Conservation (phyloP, 2,797 vertebrate genomes). For the Bucorvus abyssinicus region DNA sequence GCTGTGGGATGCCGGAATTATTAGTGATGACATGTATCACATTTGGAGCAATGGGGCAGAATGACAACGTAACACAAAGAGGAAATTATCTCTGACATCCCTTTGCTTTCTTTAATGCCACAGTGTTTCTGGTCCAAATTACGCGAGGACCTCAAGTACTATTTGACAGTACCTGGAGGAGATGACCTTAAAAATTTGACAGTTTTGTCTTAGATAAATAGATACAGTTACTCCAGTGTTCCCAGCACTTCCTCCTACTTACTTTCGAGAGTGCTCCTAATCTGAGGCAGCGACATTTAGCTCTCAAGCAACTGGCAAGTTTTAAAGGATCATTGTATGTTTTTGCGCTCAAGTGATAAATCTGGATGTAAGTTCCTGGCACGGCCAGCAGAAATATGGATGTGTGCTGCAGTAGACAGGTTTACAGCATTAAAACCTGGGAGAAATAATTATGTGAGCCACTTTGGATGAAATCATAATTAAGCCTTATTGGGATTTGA, state of each 20-base stretch:
- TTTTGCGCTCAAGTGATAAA: constrained; percentile 38
- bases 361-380: constrained; percentile 23
- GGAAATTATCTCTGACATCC: constrained; percentile 38
- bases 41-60: background rate
- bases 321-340: constrained; percentile 5
- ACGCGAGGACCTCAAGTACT: background rate
- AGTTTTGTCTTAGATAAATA: constrained; percentile 16
- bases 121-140: background rate
- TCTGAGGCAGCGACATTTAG: background rate
- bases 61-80: background rate
- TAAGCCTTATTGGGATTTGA: constrained; percentile 40
- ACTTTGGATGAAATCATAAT: constrained; percentile 49
- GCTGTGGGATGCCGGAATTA: background rate
- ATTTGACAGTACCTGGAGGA: background rate
- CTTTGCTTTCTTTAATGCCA: background rate
- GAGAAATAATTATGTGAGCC: constrained; percentile 36
- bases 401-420: constrained; percentile 29
- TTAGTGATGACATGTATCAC: background rate
- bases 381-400: background rate
- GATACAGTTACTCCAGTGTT: constrained; percentile 4
- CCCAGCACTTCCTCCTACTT: background rate
- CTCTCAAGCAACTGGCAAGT: constrained; percentile 9
- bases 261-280: background rate
- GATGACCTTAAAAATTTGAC: background rate
- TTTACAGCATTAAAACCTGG: constrained; percentile 37